These are phyloP conservation scores for Atrichornis clamosus DNA, from an alignment of 2,113 vertebrate species.

Conservation along the genomic window DNA sequence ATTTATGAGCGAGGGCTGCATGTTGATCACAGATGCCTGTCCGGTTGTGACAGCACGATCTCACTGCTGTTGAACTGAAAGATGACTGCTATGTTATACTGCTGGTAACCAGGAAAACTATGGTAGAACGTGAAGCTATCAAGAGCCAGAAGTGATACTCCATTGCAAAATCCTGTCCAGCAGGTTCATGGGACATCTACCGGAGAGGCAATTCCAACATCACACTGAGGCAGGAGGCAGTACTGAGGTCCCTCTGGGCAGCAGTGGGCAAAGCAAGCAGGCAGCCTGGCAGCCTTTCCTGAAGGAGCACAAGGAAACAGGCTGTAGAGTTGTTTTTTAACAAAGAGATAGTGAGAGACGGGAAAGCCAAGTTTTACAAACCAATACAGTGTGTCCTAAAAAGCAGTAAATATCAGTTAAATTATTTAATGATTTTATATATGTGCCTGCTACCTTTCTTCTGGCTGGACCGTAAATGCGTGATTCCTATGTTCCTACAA, in stretches of 20 bases:
- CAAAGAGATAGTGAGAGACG: neutral
- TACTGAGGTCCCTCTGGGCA: neutral
- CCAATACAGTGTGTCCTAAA: neutral
- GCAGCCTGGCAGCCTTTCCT: neutral
- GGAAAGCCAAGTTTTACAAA: constrained; percentile 20
- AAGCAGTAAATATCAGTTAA: neutral
- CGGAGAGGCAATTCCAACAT: neutral
- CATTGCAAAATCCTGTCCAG: neutral
- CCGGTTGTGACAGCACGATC: neutral
- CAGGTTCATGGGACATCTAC: neutral
- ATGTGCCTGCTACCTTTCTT: neutral
- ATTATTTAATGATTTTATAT: neutral
- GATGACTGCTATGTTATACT: neutral
- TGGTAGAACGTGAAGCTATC: neutral
- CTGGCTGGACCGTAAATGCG: neutral
- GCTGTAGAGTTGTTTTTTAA: constrained; percentile 14
- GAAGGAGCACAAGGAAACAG: neutral
- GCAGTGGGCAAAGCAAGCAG: constrained; percentile 38
- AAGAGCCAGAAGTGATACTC: neutral
- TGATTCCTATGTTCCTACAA: neutral
- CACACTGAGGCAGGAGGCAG: neutral
- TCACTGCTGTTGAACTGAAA: neutral
- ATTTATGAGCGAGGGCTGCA: neutral
- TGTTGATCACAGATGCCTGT: neutral
- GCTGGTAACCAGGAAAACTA: neutral